These are phyloP conservation scores for Huso huso DNA, from an alignment of 2,797 vertebrate species.

Conservation along the genomic window DNA sequence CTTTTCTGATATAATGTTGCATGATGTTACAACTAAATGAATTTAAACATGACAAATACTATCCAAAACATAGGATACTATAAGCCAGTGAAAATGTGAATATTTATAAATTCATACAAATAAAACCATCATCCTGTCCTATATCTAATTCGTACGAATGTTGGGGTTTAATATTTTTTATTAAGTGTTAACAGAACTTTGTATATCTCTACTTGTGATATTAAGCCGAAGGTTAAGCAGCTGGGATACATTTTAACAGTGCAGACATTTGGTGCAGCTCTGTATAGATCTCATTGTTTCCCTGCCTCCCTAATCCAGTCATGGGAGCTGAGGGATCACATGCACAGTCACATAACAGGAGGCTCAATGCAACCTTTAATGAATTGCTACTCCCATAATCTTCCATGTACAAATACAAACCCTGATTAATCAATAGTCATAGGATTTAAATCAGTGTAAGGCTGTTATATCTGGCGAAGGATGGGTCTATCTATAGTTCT, in stretches of 20 bases:
- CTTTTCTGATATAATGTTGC: too few relatives aligned
- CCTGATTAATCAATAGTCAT: neutral
- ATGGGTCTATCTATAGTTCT: too few relatives aligned
- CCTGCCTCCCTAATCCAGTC: conserved; percentile 24
- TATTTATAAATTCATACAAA: neutral
- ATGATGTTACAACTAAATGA: too few relatives aligned
- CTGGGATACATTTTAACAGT: conserved; percentile 25
- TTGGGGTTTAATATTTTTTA: neutral
- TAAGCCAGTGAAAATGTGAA: neutral
- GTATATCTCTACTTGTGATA: neutral
- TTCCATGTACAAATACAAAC: neutral
- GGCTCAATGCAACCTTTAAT: neutral
- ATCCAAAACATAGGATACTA: neutral
- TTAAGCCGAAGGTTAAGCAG: neutral
- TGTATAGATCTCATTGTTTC: conserved; percentile 35
- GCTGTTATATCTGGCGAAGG: too few relatives aligned
- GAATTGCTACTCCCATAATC: neutral
- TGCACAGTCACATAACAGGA: conserved; percentile 15
- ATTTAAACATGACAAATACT: too few relatives aligned
- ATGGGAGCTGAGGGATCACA: conserved; percentile 31
- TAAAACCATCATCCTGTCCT: neutral
- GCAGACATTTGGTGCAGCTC: conserved; percentile 22
- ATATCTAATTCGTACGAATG: neutral
- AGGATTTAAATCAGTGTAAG: neutral
- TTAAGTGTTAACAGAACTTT: neutral